Conservation (phyloP, 1,140 invertebrate genomes). For the Dendroctonus valens region DNA sequence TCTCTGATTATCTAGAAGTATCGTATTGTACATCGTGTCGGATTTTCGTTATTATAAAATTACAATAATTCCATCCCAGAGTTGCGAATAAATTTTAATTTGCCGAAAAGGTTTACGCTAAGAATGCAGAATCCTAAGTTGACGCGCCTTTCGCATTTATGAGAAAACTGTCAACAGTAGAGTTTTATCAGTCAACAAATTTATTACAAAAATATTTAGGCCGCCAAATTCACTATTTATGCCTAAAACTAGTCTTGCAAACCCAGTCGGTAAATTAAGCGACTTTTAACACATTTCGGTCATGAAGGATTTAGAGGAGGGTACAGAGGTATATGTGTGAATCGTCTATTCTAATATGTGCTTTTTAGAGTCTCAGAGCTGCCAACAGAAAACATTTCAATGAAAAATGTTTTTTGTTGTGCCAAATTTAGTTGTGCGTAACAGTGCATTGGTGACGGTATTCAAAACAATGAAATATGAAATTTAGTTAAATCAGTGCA, state of each 20-base stretch:
- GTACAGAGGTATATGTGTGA: neutral
- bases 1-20: slow-evolving; percentile 38
- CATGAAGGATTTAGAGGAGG: neutral
- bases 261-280: slow-evolving; percentile 21
- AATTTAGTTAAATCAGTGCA: slow-evolving; percentile 43
- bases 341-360: no score
- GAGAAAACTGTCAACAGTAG: slow-evolving; percentile 40
- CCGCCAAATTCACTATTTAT: slow-evolving; percentile 38
- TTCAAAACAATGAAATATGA: slow-evolving; percentile 39
- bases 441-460: slow-evolving; percentile 19
- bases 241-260: slow-evolving; percentile 21
- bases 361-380: no score
- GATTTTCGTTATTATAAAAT: neutral
- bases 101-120: slow-evolving; percentile 13
- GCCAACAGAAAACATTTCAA: no score
- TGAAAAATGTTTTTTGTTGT: no score
- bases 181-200: slow-evolving; percentile 44
- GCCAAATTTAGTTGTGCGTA: no score
- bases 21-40: slow-evolving; percentile 38
- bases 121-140: slow-evolving; percentile 11
- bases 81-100: slow-evolving; percentile 16
- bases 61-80: slow-evolving; percentile 26
- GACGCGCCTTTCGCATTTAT: slow-evolving; percentile 36
- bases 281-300: neutral
- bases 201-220: slow-evolving; percentile 49